phyloP scores from a whole-genome alignment of 2,113 vertebrate genomes.

The Perognathus longimembris region DNA sequence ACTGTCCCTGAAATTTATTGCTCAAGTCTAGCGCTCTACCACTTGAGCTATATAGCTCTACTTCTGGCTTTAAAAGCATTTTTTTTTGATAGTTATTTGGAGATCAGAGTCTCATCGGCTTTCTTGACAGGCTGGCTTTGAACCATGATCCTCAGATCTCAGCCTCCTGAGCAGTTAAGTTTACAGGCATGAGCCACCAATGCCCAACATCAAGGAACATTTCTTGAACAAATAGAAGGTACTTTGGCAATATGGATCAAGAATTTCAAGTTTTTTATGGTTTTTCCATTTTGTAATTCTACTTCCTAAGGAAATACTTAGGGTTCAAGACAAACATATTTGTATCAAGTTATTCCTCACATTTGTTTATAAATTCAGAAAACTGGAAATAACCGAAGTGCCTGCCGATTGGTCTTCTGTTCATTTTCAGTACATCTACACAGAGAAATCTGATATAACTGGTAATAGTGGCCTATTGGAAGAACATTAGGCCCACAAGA shows the following conservation, averaged over 20 bases:
- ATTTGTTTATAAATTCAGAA: slow-evolving; percentile 14
- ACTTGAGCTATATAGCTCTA: too few species aligned
- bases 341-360: not conserved
- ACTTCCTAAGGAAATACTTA: slow-evolving; percentile 3
- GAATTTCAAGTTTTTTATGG: not conserved
- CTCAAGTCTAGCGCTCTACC: too few species aligned
- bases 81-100: too few species aligned
- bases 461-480: not conserved
- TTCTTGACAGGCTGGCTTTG: too few species aligned
- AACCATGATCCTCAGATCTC: too few species aligned
- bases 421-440: not conserved
- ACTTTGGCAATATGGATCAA: not conserved
- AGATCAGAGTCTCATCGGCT: too few species aligned
- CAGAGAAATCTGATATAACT: not conserved
- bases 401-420: not conserved
- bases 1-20: too few species aligned
- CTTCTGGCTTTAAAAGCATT: too few species aligned
- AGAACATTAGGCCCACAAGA: not conserved
- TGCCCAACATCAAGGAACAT: not conserved
- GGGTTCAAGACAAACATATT: not conserved
- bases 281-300: not conserved
- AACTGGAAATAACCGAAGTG: not conserved
- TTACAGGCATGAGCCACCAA: too few species aligned
- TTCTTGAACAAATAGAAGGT: not conserved
- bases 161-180: too few species aligned